phyloP scores from a whole-genome alignment of 2,888 invertebrate species.

The Plebejus melissa region DNA sequence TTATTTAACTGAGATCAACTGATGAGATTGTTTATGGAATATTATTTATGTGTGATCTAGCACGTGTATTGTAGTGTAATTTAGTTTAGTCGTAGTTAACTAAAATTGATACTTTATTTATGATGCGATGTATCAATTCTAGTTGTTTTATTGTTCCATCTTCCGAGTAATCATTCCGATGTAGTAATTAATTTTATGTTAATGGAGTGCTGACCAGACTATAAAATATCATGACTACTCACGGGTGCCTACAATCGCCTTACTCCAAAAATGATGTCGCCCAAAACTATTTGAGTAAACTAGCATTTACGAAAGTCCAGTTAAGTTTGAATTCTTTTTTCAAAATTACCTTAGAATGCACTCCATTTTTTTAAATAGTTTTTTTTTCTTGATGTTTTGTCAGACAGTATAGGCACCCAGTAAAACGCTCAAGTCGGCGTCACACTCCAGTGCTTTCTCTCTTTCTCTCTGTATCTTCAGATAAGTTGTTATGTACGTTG shows the following conservation, averaged over 20 bases:
- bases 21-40: slow-evolving; percentile 70
- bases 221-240: background rate
- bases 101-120: slow-evolving; percentile 45
- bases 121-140: slow-evolving; percentile 29
- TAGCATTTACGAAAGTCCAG: no score
- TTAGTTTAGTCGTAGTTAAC: slow-evolving; percentile 45
- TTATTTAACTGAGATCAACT: slow-evolving; percentile 51
- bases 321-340: background rate
- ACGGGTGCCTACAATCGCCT: background rate
- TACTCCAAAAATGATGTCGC: background rate
- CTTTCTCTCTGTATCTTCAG: slow-evolving; percentile 29
- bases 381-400: background rate
- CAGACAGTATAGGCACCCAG: background rate
- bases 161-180: slow-evolving; percentile 60
- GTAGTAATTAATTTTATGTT: slow-evolving; percentile 33
- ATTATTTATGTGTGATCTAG: slow-evolving; percentile 78
- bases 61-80: slow-evolving; percentile 61
- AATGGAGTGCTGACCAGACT: slow-evolving; percentile 10
- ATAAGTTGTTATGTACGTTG: slow-evolving; percentile 30
- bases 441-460: slow-evolving; percentile 17
- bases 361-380: background rate
- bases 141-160: slow-evolving; percentile 30
- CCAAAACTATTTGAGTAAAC: background rate
- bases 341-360: background rate
- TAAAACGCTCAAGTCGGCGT: slow-evolving; percentile 28